Evolutionary conservation across 2,888 invertebrate species (phyloP).

Genomic region (Rhodophaea formosa): DNA sequence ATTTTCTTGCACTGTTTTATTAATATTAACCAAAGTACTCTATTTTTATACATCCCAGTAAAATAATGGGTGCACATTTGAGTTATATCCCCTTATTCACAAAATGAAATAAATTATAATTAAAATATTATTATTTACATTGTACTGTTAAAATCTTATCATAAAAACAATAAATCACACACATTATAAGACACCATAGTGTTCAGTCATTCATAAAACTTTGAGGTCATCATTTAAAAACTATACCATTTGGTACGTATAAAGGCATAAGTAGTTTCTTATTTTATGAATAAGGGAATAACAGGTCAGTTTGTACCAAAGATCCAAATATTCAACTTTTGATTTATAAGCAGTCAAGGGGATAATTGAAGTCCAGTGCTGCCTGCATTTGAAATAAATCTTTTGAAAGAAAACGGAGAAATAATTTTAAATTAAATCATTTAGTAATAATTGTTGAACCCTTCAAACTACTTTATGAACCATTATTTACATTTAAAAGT

Average conservation of each 20-base stretch:
- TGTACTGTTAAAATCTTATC: conserved; percentile 51
- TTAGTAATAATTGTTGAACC: too few species aligned
- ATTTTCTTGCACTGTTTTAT: conserved; percentile 59
- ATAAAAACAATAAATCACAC: conserved; percentile 23
- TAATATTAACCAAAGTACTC: conserved; percentile 53
- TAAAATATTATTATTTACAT: conserved; percentile 54
- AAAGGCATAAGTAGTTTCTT: conserved; percentile 23
- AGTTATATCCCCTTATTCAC: conserved; percentile 50
- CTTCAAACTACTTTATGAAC: too few species aligned
- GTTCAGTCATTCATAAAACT: conserved; percentile 45
- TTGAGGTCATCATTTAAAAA: conserved; percentile 15
- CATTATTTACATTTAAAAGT: too few species aligned
- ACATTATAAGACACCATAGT: conserved; percentile 30
- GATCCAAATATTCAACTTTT: not conserved
- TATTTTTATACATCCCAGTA: conserved; percentile 42
- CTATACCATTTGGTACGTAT: not conserved
- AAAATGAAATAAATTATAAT: conserved; percentile 41
- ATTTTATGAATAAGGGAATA: conserved; percentile 52
- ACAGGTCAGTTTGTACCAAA: conserved; percentile 16
- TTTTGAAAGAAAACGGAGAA: too few species aligned
- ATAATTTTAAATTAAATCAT: too few species aligned
- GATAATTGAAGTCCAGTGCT: too few species aligned
- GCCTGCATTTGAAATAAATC: too few species aligned
- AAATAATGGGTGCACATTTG: conserved; percentile 32
- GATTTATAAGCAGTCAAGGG: not conserved